Base-by-base conservation (phyloP, 2,888 invertebrate species). In the Salticus scenicus region DNA sequence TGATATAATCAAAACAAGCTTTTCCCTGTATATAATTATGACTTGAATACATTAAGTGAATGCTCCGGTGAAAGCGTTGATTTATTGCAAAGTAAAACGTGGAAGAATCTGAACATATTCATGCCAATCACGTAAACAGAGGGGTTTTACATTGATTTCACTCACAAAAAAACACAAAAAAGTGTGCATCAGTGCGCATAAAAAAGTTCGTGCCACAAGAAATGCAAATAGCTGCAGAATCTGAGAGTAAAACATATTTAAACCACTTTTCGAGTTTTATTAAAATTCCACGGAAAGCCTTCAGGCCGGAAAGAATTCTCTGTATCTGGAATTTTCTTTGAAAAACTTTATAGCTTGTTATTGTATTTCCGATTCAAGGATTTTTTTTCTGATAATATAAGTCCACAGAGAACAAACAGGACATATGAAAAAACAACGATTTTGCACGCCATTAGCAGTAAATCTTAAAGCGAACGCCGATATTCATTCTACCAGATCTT, bases 361-460 rank as follows among this genome's bases (percentile, higher is more conserved):
- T 67, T 33, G 33, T 20, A 37, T 67, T 67, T 33, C 24, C n/a
- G 17, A 4, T n/a, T n/a, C 31, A 1, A 20, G 10, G 17, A 14
- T 31, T 20, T 66, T 66, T 31, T 24, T 12, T 20, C 33, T 31
- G 20, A 37, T 67, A 67, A 33, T 67, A 37, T 37, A 67, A 67
- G 67, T 24, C 67, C 67, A 24, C 20, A 33, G 67, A 33, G 67
- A 67, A n/a, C n/a, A 67, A 33, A n/a, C 0, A 24, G 17, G 20
- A 31, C 33, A 67, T 67, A 67, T 67, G 37, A 67, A 67, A 67
- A 67, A 67, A 66, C 31, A 33, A 67, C 67, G 37, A n/a, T 37
- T 67, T 67, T 37, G 37, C 33, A 67, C 67, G 67, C 67, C 67
- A 67, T 67, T 67, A 67, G 67, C 67, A 67, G 67, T 67, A 67